Percentiles rank a stretch among this genome's conserved stretches.
Evolutionary conservation across 2,888 invertebrate genomes (phyloP).

Genomic region (Rhabditophanes sp.): DNA sequence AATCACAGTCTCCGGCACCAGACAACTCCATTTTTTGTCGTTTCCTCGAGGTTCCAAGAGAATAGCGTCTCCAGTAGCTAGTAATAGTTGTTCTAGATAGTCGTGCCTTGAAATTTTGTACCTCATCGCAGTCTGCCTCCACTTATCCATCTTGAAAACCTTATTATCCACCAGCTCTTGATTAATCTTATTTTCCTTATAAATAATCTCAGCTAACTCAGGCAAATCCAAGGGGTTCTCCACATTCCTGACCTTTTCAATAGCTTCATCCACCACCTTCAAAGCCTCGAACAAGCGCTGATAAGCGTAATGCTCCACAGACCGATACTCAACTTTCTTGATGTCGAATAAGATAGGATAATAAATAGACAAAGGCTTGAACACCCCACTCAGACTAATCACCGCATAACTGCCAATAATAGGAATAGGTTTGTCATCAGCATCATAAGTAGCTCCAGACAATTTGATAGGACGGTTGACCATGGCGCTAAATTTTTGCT

Average conservation of each 20-base stretch:
- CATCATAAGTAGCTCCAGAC: too few species aligned
- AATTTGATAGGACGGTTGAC: too few species aligned
- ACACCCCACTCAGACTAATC: too few species aligned
- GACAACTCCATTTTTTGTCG: conserved; percentile 3
- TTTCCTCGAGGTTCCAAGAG: conserved; percentile 23
- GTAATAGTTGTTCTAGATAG: conserved; percentile 33
- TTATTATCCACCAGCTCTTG: conserved; percentile 16
- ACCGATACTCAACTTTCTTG: conserved; percentile 30
- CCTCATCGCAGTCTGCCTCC: conserved; percentile 43
- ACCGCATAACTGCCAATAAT: conserved; percentile 13
- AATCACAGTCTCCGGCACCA: too few species aligned
- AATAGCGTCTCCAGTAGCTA: conserved; percentile 37
- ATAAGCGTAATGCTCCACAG: conserved; percentile 41
- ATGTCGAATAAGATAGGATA: conserved; percentile 25
- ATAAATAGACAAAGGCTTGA: conserved; percentile 38
- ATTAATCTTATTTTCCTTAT: conserved; percentile 18
- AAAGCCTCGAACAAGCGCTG: conserved; percentile 27
- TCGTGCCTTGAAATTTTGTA: conserved; percentile 35
- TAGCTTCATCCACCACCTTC: conserved; percentile 27
- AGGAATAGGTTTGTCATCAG: too few species aligned
- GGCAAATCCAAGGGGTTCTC: conserved; percentile 29
- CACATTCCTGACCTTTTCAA: conserved; percentile 37
- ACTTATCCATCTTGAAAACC: conserved; percentile 26
- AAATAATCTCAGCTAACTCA: conserved; percentile 21
- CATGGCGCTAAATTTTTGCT: too few species aligned